Evolutionary conservation across 2,797 vertebrate genomes (phyloP).

Genomic region (Agapornis canus): DNA sequence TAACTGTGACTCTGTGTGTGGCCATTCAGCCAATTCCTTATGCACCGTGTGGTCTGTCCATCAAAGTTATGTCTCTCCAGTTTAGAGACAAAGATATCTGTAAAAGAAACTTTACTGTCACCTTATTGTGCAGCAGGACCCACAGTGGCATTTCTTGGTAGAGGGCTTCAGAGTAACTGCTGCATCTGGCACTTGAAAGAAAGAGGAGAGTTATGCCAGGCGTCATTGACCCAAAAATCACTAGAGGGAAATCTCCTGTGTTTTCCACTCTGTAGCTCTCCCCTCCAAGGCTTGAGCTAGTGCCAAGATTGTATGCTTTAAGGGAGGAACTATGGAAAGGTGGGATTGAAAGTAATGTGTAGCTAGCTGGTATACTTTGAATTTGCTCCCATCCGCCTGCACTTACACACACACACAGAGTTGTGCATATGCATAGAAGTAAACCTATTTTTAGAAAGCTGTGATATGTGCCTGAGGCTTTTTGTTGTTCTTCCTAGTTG

Average conservation of each 20-base stretch:
- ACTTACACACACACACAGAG: neutral
- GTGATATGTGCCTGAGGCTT: conserved; percentile 12
- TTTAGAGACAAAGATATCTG: neutral
- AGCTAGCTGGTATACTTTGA: neutral
- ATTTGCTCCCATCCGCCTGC: neutral
- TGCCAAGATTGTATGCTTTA: neutral
- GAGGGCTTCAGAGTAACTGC: neutral
- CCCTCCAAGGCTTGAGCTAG: neutral
- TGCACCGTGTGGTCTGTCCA: neutral
- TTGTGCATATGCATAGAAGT: neutral
- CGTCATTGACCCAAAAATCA: neutral
- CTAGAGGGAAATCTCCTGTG: neutral
- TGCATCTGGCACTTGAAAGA: neutral
- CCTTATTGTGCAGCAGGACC: neutral
- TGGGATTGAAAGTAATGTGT: neutral
- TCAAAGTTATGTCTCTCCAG: neutral
- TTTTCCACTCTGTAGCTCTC: neutral
- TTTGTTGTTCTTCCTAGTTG: conserved; percentile 18
- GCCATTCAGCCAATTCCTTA: neutral
- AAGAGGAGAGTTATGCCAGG: neutral
- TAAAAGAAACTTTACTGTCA: neutral
- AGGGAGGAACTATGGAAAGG: neutral
- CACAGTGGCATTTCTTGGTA: neutral
- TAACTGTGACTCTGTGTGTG: neutral
- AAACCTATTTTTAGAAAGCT: conserved; percentile 47